Percentiles rank a stretch among this genome's conserved stretches.
Evolutionary conservation across 2,888 invertebrate genomes (phyloP).

Genomic region (Chironomus tentans): DNA sequence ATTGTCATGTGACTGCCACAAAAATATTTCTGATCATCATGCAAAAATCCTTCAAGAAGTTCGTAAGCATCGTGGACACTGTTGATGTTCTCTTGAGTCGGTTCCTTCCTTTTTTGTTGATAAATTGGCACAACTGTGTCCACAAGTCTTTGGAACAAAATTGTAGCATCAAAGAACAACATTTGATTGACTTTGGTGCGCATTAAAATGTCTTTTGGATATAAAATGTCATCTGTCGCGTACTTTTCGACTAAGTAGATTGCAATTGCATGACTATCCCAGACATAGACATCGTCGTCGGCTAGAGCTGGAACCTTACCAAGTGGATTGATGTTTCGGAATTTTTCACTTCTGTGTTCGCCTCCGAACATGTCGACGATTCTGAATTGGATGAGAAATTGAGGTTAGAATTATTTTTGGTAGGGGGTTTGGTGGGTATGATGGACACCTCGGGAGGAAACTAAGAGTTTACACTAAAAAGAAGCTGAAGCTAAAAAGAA

Average conservation of each 20-base stretch:
- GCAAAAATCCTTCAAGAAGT: not conserved
- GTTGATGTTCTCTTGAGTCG: slow-evolving; percentile 24
- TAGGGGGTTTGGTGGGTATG: no score
- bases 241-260: slow-evolving; percentile 48
- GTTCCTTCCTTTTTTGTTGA: slow-evolving; percentile 33
- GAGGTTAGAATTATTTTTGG: no score
- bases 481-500: no score
- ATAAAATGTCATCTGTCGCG: slow-evolving; percentile 45
- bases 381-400: not conserved
- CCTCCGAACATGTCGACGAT: not conserved
- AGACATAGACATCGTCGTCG: slow-evolving; percentile 46
- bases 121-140: slow-evolving; percentile 43
- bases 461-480: no score
- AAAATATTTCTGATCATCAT: not conserved
- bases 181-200: slow-evolving; percentile 49
- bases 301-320: slow-evolving; percentile 49
- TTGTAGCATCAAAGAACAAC: slow-evolving; percentile 47
- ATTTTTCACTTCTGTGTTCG: slow-evolving; percentile 6
- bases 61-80: not conserved
- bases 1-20: slow-evolving; percentile 27
- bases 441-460: no score
- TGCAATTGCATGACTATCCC: slow-evolving; percentile 44
- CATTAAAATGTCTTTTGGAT: slow-evolving; percentile 46
- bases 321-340: slow-evolving; percentile 47
- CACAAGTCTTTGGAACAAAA: slow-evolving; percentile 43